Percentiles rank a stretch among this genome's conserved stretches.
These are phyloP conservation scores for Lagorchestes hirsutus DNA, from an alignment of 2,797 vertebrate genomes.

Conservation along the genomic window DNA sequence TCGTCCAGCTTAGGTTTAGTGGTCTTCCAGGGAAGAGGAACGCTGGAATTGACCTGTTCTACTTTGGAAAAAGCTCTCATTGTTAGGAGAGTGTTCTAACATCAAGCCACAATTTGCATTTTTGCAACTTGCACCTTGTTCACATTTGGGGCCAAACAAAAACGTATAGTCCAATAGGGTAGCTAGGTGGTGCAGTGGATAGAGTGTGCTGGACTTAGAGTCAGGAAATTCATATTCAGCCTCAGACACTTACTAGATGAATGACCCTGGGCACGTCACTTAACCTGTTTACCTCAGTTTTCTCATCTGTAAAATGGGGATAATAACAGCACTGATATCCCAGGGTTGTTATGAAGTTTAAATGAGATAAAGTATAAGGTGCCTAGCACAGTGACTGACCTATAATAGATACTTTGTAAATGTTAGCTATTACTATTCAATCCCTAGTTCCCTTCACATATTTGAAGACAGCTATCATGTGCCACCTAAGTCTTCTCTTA, in stretches of 20 bases:
- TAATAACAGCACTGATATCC: neutral
- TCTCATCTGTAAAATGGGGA: neutral
- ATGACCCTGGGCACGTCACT: neutral
- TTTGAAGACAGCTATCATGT: neutral
- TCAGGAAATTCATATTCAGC: neutral
- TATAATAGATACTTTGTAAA: neutral
- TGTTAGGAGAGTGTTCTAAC: neutral
- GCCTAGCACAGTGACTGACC: neutral
- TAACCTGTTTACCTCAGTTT: neutral
- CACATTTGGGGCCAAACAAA: neutral
- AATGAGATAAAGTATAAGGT: neutral
- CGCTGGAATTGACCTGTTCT: neutral
- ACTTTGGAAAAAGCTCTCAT: neutral
- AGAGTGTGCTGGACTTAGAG: neutral
- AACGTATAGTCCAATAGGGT: neutral
- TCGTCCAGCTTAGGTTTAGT: neutral
- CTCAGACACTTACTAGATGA: neutral
- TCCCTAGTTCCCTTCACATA: neutral
- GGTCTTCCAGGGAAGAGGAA: neutral
- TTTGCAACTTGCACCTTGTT: neutral
- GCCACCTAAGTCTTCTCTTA: neutral
- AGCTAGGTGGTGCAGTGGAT: neutral
- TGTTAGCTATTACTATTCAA: neutral
- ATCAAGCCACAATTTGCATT: neutral
- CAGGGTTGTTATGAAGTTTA: neutral